These are phyloP conservation scores for Pseudachorutes palmiensis DNA, from an alignment of 1,140 invertebrate species.

Conservation along the genomic window DNA sequence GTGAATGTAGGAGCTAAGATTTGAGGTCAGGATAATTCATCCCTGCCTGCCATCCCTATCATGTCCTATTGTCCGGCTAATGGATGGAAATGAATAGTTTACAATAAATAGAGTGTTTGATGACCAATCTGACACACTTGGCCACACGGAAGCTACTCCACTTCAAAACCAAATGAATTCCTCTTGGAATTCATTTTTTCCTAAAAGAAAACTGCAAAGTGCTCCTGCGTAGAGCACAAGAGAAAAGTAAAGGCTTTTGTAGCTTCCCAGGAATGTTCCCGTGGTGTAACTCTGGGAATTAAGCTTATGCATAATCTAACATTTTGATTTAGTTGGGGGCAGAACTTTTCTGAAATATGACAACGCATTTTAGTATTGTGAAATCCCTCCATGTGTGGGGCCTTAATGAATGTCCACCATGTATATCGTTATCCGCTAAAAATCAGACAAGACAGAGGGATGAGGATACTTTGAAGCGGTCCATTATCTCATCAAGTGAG, in stretches of 20 bases:
- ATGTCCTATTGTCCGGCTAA: slow-evolving; percentile 2
- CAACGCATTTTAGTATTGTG: slow-evolving; percentile 3
- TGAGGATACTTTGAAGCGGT: too few species aligned
- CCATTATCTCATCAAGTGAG: background rate
- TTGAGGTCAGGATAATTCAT: slow-evolving; percentile 17
- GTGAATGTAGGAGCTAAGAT: slow-evolving; percentile 6
- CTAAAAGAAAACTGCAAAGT: background rate
- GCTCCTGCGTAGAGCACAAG: background rate
- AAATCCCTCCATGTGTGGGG: slow-evolving; percentile 20
- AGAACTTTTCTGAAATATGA: background rate
- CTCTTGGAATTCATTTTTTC: background rate
- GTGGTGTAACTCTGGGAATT: background rate
- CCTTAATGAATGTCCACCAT: slow-evolving; percentile 18
- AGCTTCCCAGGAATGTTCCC: background rate
- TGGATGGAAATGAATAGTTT: background rate
- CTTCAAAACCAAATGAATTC: background rate
- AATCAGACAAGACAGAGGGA: background rate
- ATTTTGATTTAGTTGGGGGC: background rate
- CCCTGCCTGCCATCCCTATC: slow-evolving; percentile 1
- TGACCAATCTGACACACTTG: slow-evolving; percentile 22
- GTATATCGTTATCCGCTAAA: background rate
- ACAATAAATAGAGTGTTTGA: slow-evolving; percentile 4
- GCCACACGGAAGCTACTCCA: slow-evolving; percentile 30
- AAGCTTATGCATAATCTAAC: background rate
- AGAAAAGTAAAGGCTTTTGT: background rate